Conservation (phyloP, 2,888 invertebrate genomes). For the Coenonympha arcania region DNA sequence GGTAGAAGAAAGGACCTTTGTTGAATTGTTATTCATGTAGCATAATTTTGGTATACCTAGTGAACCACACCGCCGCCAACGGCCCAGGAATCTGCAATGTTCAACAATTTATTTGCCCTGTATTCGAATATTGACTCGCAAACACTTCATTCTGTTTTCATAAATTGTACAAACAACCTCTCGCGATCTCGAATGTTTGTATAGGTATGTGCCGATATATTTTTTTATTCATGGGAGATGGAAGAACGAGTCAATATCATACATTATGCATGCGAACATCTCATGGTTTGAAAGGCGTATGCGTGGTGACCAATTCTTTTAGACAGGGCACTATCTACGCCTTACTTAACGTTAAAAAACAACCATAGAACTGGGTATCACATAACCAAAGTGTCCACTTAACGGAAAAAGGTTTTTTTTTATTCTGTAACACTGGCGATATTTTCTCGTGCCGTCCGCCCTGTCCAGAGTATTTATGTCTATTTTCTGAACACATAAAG, state of each 20-base stretch:
- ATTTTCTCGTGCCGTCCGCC: no score
- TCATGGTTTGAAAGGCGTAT: no score
- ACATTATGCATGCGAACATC: no score
- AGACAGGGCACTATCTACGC: no score
- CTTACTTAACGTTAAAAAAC: no score
- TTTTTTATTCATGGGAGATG: background rate
- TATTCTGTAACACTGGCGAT: no score
- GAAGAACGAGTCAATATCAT: background rate
- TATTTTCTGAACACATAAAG: no score
- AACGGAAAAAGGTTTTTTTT: no score
- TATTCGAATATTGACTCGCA: conserved; percentile 7
- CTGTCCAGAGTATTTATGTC: no score
- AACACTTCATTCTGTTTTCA: conserved; percentile 7
- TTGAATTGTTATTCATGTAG: background rate
- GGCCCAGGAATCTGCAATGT: conserved; percentile 1
- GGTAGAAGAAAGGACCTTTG: background rate
- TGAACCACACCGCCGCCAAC: background rate
- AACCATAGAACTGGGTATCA: no score
- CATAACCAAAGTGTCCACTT: no score
- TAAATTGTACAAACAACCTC: conserved; percentile 5
- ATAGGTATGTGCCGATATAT: background rate
- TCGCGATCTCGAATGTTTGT: conserved; percentile 3
- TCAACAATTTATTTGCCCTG: conserved; percentile 3
- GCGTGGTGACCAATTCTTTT: no score
- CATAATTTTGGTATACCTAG: background rate